Evolutionary conservation across 2,113 vertebrate species (phyloP).

Genomic region (Lamprologus callipterus): DNA sequence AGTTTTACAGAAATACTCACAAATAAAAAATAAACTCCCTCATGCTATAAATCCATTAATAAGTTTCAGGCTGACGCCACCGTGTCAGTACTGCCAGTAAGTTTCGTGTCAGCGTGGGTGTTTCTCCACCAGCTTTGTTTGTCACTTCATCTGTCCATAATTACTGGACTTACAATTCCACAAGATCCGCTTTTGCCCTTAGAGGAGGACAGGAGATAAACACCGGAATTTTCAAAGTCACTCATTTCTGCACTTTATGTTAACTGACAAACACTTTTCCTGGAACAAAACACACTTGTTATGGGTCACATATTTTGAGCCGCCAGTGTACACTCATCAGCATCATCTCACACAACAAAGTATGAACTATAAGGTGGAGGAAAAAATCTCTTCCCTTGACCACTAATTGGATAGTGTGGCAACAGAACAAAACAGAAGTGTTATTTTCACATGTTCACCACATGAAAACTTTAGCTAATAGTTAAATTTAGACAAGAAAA

Average conservation of each 20-base stretch:
- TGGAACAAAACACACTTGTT: conserved; percentile 37
- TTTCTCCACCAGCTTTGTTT: conserved; percentile 6
- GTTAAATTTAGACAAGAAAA: not conserved
- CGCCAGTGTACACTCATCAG: not conserved
- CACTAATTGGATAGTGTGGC: conserved; percentile 40
- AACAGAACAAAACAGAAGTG: conserved; percentile 16
- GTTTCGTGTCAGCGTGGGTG: not conserved
- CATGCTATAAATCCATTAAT: not conserved
- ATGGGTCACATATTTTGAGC: conserved; percentile 6
- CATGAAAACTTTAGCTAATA: not conserved
- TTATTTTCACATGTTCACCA: conserved; percentile 2
- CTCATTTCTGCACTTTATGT: conserved; percentile 10
- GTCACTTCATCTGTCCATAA: conserved; percentile 12
- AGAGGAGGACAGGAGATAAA: not conserved
- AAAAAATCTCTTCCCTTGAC: not conserved
- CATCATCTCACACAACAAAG: not conserved
- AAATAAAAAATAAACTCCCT: not conserved
- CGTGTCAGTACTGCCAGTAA: not conserved
- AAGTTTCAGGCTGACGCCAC: not conserved
- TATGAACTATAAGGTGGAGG: not conserved
- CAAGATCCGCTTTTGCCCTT: not conserved
- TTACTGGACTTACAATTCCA: conserved; percentile 22
- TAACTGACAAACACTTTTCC: conserved; percentile 19
- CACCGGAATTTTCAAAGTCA: conserved; percentile 22
- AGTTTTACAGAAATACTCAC: not conserved